phyloP scores from a whole-genome alignment of 2,888 invertebrate species.

The Choristoneura rosaceana region DNA sequence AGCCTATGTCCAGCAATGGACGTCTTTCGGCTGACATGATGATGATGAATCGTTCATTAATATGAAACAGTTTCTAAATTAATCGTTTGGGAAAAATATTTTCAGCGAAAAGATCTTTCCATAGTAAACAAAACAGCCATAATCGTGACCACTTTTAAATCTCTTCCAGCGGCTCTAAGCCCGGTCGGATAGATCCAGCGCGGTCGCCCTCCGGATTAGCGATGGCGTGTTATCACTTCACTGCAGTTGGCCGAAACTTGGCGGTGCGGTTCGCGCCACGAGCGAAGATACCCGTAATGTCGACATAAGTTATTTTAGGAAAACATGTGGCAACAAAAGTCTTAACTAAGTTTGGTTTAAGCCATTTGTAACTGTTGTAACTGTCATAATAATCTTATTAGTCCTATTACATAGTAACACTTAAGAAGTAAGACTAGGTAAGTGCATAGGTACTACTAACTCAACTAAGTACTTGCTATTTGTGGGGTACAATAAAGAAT shows the following conservation, averaged over 20 bases:
- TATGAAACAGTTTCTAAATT: no score
- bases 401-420: no score
- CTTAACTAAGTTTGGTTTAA: background rate
- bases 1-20: no score
- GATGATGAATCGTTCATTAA: no score
- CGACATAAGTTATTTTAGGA: background rate
- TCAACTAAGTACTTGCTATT: no score
- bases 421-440: no score
- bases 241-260: slow-evolving; percentile 71
- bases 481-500: no score
- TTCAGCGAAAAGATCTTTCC: background rate
- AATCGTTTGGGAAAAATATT: no score
- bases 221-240: slow-evolving; percentile 70
- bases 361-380: background rate
- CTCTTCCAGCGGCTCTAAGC: slow-evolving; percentile 50
- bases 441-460: no score
- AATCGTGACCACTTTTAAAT: background rate
- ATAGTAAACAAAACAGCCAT: background rate
- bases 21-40: no score
- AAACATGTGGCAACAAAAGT: slow-evolving; percentile 7
- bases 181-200: slow-evolving; percentile 62
- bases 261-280: slow-evolving; percentile 32
- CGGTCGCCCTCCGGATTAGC: slow-evolving; percentile 71
- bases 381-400: no score
- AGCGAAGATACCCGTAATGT: background rate